Conservation (phyloP, 1,140 invertebrate genomes). For the Procambarus virginalis region DNA sequence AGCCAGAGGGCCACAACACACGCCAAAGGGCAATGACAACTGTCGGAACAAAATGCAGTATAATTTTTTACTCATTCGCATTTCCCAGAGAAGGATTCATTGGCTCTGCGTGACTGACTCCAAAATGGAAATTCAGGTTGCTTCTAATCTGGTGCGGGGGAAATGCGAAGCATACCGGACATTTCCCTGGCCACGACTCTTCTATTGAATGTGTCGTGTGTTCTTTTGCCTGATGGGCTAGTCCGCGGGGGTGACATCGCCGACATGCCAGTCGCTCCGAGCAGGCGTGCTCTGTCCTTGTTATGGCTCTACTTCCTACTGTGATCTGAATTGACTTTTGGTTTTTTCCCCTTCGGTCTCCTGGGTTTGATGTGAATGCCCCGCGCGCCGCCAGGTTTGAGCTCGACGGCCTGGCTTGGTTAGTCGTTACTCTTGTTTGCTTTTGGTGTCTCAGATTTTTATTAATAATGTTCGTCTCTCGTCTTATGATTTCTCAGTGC, state of each 20-base stretch:
- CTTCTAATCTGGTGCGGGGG: background rate
- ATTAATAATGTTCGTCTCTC: too few relatives aligned
- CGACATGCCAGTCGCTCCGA: background rate
- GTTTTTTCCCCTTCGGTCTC: too few relatives aligned
- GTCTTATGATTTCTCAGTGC: too few relatives aligned
- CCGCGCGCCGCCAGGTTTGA: too few relatives aligned
- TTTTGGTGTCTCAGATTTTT: too few relatives aligned
- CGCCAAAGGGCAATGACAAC: background rate
- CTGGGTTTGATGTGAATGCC: too few relatives aligned
- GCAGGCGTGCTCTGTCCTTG: background rate
- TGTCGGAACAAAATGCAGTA: background rate
- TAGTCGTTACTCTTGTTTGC: too few relatives aligned
- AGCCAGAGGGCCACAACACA: too few relatives aligned
- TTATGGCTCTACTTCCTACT: too few relatives aligned
- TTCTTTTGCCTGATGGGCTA: background rate
- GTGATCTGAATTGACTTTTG: too few relatives aligned
- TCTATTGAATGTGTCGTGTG: background rate
- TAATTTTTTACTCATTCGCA: background rate
- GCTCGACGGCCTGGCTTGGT: too few relatives aligned
- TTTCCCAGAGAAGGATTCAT: conserved; percentile 5
- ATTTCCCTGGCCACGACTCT: background rate
- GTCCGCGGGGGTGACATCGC: background rate
- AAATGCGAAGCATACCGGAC: background rate
- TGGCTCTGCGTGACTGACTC: conserved; percentile 10
- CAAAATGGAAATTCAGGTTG: conserved; percentile 20